Percentiles rank a stretch among this genome's conserved stretches.
Evolutionary conservation across 2,113 vertebrate species (phyloP).

Genomic region (Cyanoramphus novaezelandiae): DNA sequence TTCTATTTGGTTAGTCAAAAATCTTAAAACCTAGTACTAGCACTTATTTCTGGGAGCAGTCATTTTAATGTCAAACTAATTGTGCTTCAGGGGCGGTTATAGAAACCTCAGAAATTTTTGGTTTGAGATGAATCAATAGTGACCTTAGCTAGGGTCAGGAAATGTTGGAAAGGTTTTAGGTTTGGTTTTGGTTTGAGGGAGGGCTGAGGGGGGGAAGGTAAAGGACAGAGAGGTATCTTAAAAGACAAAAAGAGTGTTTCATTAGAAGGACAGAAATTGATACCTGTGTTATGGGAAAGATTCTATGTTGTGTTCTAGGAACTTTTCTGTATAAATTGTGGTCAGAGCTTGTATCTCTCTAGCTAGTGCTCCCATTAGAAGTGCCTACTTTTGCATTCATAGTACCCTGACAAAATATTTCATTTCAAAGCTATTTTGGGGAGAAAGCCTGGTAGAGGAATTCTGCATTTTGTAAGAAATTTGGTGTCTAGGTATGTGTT

Average conservation of each 20-base stretch:
- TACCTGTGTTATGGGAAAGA: background rate
- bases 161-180: background rate
- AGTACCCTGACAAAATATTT: background rate
- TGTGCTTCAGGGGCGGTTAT: background rate
- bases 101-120: background rate
- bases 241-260: background rate
- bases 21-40: background rate
- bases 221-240: background rate
- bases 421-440: background rate
- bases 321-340: background rate
- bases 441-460: background rate
- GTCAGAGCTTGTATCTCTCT: background rate
- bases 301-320: background rate
- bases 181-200: background rate
- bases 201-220: background rate
- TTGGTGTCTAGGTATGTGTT: background rate
- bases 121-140: background rate
- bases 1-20: background rate
- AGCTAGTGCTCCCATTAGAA: background rate
- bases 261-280: background rate
- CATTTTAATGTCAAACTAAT: background rate
- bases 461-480: background rate
- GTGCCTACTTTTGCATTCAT: background rate
- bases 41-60: background rate
- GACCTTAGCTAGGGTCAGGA: background rate